Evolutionary conservation across 2,888 invertebrate species (phyloP).

Genomic region (Clostera curtula): DNA sequence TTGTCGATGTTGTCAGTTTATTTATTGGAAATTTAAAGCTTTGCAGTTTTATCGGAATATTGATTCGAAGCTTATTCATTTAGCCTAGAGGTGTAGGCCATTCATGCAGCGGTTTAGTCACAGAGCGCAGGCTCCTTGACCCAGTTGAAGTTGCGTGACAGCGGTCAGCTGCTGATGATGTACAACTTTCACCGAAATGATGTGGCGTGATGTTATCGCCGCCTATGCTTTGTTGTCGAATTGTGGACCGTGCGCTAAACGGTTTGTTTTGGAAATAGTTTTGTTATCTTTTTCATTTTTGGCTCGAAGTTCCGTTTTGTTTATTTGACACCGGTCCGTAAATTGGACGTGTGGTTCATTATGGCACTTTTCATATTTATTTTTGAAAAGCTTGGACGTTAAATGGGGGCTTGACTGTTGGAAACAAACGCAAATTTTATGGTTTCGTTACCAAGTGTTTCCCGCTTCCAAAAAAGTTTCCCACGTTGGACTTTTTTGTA

Average conservation of each 20-base stretch:
- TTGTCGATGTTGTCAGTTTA: no score
- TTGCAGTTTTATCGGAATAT: constrained; percentile 9
- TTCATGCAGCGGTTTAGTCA: constrained; percentile 46
- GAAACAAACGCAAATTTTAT: no score
- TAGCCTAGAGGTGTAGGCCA: constrained; percentile 34
- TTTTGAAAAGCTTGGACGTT: no score
- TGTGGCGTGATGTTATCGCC: constrained; percentile 29
- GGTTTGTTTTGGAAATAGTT: constrained; percentile 11
- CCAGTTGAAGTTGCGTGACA: constrained; percentile 49
- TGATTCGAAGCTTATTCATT: constrained; percentile 24
- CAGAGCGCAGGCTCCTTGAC: constrained; percentile 59
- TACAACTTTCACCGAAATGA: constrained; percentile 66
- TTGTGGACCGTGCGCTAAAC: constrained; percentile 8
- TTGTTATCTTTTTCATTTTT: neutral
- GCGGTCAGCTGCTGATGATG: constrained; percentile 55
- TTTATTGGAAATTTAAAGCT: no score
- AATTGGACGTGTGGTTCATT: no score
- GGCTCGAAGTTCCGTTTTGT: no score
- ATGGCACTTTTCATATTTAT: no score
- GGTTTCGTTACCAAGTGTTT: no score
- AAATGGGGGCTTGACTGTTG: no score
- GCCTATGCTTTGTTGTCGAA: constrained; percentile 8
- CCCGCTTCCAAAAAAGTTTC: no score
- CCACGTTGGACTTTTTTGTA: no score
- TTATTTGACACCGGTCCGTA: no score